Evolutionary conservation across 1,140 invertebrate genomes (phyloP), one percentile per base, ranked within the genome.

Genomic region (Zaprionus nigranus): DNA sequence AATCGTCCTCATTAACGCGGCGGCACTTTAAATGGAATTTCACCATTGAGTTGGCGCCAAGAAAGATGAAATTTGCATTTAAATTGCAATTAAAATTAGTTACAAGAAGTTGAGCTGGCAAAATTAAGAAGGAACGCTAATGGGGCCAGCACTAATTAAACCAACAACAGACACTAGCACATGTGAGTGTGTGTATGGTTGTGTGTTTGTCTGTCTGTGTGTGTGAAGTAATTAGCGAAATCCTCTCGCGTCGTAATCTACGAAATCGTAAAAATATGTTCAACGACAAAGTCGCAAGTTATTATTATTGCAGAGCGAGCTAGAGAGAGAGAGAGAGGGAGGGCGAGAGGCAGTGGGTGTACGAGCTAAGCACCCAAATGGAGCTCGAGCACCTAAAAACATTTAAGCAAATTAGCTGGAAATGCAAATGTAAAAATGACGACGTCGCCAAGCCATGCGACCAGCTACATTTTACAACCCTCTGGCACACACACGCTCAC

Each of bases 341-440:
- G 20, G 57, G 5, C 71, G 2, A 13, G 17, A 17, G 61, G 26
- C 59, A 15, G 30, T 51, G 20, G 61, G 46, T 34, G 28, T 2
- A 5, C 13, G 26, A 34, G 62, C 11, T n/a, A 28, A 49, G 49
- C 38, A 49, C 17, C 30, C 46, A 24, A 49, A 40, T 54, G 54
- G 43, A 15, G 59, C 40, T 46, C 40, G 22, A 57, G 82, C 82
- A 90, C 85, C 85, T 88, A 88, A 88, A 88, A 90, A 85, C 85
- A 88, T 88, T 88, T 87, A 82, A 91, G 71, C 83, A 91, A 91
- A 91, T 91, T 91, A 91, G 83, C 87, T 91, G 72, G 59, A 79
- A 82, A 91, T 91, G 83, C 87, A 91, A 91, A 91, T 91, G 87
- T 91, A 88, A 84, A 91, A 84, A 87, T 91, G 83, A 91, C 80